Evolutionary conservation across 1,140 invertebrate species (phyloP), one percentile per base, ranked within the genome.

Genomic region (Macrobrachium nipponense): DNA sequence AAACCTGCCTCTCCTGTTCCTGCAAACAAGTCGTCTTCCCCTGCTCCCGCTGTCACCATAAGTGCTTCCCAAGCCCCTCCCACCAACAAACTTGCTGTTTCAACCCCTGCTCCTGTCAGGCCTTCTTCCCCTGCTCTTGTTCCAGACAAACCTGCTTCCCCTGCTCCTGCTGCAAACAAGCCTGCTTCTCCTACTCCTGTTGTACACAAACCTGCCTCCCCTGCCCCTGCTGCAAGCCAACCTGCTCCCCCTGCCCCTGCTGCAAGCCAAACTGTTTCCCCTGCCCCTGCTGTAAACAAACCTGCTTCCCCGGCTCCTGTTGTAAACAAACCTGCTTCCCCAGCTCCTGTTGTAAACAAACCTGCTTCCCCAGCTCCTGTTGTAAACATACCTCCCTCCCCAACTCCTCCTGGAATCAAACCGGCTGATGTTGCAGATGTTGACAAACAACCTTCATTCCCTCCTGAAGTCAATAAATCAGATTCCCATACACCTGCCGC

Each of bases 251-350:
- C 23, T 51, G 43, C 70, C 43, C 20, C 68, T 27, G 44, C 80
- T 43, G 68, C 78, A 66, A 66, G n/a, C 78, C 66, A 80, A 27
- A 20, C 64, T 82, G 12, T 59, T 23, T 43, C 68, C 27, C 58
- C 51, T 59, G 51, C 59, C 10, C 51, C 58, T 82, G 14, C 77
- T 64, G 80, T 5, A 12, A 72, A 51, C 80, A 73, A 82, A 51
- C 51, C 80, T 20, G 51, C 20, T 27, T 44, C 51, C 18, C 58
- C 58, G 36, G 23, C 27, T 5, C 58, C 80, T 73, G 8, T 59
- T 61, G 68, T n/a, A 59, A 61, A 15, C 51, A 36, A 18, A 10
- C 20, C 58, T 73, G 68, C 58, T 10, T 61, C 80, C 20, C 51
- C 59, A 36, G 20, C 23, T 5, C 59, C 23, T 60, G 5, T 70